Base-by-base conservation (phyloP, 2,113 vertebrate species). In the Anguilla rostrata region DNA sequence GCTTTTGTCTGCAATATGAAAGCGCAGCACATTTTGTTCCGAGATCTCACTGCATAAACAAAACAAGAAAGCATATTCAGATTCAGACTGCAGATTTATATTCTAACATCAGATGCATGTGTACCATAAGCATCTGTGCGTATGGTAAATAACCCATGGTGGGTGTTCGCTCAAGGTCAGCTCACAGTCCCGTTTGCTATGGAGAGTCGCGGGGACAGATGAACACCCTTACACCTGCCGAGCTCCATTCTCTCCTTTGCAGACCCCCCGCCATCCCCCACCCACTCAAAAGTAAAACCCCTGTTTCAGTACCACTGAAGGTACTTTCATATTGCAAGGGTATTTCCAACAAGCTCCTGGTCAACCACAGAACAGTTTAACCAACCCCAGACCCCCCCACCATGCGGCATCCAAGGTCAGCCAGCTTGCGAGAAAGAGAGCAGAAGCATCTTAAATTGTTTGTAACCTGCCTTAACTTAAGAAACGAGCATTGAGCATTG, bases 321-420 rank as follows among this genome's bases (percentile, higher is more conserved):
- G 41, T 82, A 22, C 63, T 16, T 34, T 20, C 29, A 2, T 22
- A 29, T 39, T 6, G 18, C 71, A 18, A 41, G 41, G n/a, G 16
- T 20, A 12, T 75, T 71, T 22, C 29, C 22, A 22, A 71, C 34
- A 60, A 9, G n/a, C n/a, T 18, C 80, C 40, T 11, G 6, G 43
- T 78, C 60, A 15, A 49, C 81, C 20, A 16, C 81, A 53, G 63
- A 39, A 86, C 39, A 40, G 82, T 26, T 83, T 53, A 83, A 18
- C 29, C 66, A 83, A 34, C 49, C 66, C 85, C 34, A n/a, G 5
- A 5, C 39, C 56, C 20, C 34, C 41, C 14, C 34, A 39, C 66
- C 82, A 79, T 39, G 18, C 18, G 2, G n/a, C n/a, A 2, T 43
- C 63, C 81, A 86, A 86, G 86, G 86, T 86, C 86, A 86, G 81